phyloP scores from a whole-genome alignment of 2,888 invertebrate genomes.

The Aporophyla nigra region DNA sequence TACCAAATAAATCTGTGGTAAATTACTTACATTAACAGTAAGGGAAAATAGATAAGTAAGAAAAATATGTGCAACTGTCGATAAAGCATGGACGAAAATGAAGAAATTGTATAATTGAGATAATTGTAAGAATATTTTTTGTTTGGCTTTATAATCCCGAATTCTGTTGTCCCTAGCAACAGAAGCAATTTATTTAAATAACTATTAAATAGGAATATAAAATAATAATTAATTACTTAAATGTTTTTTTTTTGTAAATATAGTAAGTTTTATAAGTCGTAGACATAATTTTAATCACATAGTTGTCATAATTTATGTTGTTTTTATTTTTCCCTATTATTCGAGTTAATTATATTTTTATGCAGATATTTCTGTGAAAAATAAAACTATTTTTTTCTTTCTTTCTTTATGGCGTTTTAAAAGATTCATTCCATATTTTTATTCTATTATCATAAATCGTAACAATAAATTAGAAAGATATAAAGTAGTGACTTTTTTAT shows the following conservation, averaged over 20 bases:
- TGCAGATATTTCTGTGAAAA: too few species aligned
- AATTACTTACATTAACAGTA: background rate
- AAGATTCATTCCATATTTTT: background rate
- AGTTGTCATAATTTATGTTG: background rate
- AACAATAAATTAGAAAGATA: background rate
- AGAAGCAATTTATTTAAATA: background rate
- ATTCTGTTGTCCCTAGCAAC: background rate
- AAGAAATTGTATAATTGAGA: background rate
- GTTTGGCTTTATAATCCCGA: background rate
- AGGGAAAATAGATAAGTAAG: background rate
- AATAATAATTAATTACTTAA: too few species aligned
- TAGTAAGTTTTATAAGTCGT: too few species aligned
- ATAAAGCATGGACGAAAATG: background rate
- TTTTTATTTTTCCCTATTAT: too few species aligned
- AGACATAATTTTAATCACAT: background rate
- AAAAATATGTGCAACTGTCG: background rate
- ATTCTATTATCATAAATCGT: too few species aligned
- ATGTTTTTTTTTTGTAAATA: too few species aligned
- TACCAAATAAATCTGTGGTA: background rate
- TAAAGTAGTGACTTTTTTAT: background rate
- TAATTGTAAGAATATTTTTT: slow-evolving; percentile 1
- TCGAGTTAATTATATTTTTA: too few species aligned
- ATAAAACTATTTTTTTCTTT: too few species aligned
- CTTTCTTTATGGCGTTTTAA: too few species aligned
- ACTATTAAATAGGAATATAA: too few species aligned